Percentiles rank a stretch among this genome's conserved stretches.
These are phyloP conservation scores for Spinus olivaceus DNA, from an alignment of 2,797 vertebrate species.

Conservation along the genomic window DNA sequence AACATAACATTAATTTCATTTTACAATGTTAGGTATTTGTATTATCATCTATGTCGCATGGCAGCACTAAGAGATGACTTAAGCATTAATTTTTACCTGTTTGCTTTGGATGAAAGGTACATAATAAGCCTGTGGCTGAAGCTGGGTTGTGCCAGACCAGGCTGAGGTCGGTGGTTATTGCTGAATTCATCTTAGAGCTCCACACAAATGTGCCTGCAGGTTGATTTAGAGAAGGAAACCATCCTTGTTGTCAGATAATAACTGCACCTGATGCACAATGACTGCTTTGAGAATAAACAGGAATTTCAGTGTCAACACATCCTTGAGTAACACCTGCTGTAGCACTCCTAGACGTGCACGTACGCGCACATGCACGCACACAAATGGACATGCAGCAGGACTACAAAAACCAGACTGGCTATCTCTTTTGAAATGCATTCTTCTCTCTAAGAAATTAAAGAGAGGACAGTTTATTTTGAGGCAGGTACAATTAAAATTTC, in stretches of 20 bases:
- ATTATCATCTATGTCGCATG: background rate
- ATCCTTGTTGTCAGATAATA: conserved; percentile 2
- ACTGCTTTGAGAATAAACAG: conserved; percentile 36
- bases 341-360: background rate
- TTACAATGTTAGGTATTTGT: background rate
- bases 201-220: background rate
- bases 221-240: background rate
- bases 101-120: background rate
- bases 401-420: background rate
- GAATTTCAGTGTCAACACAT: conserved; percentile 20
- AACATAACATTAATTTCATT: background rate
- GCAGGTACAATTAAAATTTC: background rate
- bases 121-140: background rate
- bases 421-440: background rate
- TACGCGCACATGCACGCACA: rapidly evolving
- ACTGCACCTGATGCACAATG: background rate
- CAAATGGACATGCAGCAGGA: background rate
- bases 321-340: conserved; percentile 23
- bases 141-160: background rate
- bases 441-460: background rate
- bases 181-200: background rate
- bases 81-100: background rate
- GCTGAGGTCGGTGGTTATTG: background rate
- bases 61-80: background rate
- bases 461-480: background rate